Evolutionary conservation across 2,888 invertebrate genomes (phyloP).

Genomic region (Zaprionus obscuricornis): DNA sequence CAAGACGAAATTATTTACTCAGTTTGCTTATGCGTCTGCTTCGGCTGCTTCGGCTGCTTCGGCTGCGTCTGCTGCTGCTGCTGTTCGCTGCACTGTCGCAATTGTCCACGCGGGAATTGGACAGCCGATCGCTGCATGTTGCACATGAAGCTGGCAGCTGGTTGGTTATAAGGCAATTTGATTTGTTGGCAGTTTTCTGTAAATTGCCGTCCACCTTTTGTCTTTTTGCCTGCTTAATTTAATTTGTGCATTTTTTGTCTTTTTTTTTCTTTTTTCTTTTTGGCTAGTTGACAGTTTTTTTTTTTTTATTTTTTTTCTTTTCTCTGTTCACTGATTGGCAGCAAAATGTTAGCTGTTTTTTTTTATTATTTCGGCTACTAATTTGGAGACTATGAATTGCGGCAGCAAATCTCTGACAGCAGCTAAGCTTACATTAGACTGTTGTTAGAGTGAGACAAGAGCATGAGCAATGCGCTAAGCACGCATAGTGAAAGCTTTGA

Average conservation of each 20-base stretch:
- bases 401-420: too few species aligned
- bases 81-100: slow-evolving; percentile 44
- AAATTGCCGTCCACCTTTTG: slow-evolving; percentile 69
- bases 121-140: slow-evolving; percentile 44
- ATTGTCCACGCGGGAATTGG: slow-evolving; percentile 74
- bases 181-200: slow-evolving; percentile 64
- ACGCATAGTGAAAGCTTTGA: too few species aligned
- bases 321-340: slow-evolving; percentile 36
- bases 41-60: slow-evolving; percentile 14
- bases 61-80: neutral
- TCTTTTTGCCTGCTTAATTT: slow-evolving; percentile 66
- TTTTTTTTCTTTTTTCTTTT: slow-evolving; percentile 51
- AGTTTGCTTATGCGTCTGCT: too few species aligned
- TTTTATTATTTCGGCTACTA: slow-evolving; percentile 10
- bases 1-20: slow-evolving; percentile 75
- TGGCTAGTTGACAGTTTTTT: slow-evolving; percentile 67
- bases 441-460: too few species aligned
- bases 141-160: neutral
- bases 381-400: slow-evolving; percentile 44
- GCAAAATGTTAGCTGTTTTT: slow-evolving; percentile 27
- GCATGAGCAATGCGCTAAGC: too few species aligned
- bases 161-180: slow-evolving; percentile 71
- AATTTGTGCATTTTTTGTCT: slow-evolving; percentile 56
- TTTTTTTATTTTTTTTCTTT: neutral
- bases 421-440: too few species aligned